Evolutionary conservation across 1,140 invertebrate genomes (phyloP).

Genomic region (Proales similis): DNA sequence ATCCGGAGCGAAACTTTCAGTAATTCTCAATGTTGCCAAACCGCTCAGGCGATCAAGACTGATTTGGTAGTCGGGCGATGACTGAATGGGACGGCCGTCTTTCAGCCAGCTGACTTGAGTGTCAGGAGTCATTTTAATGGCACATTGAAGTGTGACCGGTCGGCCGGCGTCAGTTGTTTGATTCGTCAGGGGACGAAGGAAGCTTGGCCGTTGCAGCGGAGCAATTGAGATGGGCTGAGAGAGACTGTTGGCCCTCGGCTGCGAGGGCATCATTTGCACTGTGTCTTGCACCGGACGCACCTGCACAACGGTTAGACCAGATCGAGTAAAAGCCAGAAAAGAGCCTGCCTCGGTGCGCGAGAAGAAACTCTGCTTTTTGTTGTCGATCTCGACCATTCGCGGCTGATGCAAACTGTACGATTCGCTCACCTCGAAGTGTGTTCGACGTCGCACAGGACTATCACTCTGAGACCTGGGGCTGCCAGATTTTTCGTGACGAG

Average conservation of each 20-base stretch:
- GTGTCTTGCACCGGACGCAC: conserved; percentile 13
- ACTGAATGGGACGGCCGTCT: conserved; percentile 19
- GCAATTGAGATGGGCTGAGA: conserved; percentile 32
- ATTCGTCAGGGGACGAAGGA: conserved; percentile 17
- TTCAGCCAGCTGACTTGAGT: conserved; percentile 23
- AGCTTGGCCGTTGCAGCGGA: conserved; percentile 27
- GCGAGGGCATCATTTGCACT: conserved; percentile 20
- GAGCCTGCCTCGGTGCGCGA: conserved; percentile 17
- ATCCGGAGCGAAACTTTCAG: conserved; percentile 25
- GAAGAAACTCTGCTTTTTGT: not conserved
- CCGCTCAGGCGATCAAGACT: conserved; percentile 19
- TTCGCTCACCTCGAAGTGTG: conserved; percentile 1
- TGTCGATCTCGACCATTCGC: not conserved
- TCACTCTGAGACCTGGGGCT: conserved; percentile 31
- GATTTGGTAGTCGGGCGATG: conserved; percentile 24
- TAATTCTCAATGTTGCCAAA: conserved; percentile 1
- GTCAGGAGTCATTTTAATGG: conserved; percentile 14
- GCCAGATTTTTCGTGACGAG: conserved; percentile 17
- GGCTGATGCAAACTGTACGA: not conserved
- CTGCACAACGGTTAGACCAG: too few relatives aligned
- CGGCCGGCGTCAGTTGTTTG: not conserved
- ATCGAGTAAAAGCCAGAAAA: too few relatives aligned
- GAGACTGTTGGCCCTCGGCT: conserved; percentile 12
- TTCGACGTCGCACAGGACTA: conserved; percentile 8
- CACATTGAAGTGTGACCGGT: not conserved